A percentile compares a stretch with the other conserved stretches of the same genome.
These are phyloP conservation scores for Sebastes reedi DNA, from an alignment of 2,797 vertebrate species.

Conservation along the genomic window DNA sequence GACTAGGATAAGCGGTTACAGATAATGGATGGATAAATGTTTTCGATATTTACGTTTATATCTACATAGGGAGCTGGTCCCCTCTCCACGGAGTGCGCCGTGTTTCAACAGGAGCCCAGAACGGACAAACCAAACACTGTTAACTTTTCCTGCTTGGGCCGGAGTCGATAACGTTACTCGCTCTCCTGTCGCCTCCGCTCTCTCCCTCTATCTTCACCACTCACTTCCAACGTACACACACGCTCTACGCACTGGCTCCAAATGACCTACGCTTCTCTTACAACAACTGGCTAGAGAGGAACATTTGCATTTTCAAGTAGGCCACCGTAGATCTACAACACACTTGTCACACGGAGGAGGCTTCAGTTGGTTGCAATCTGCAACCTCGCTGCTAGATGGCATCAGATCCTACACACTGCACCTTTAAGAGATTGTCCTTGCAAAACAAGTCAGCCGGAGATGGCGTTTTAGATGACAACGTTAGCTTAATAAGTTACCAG, in stretches of 20 bases:
- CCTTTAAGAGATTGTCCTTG: background rate
- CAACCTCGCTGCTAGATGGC: background rate
- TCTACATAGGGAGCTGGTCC: too few species aligned
- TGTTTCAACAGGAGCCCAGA: too few species aligned
- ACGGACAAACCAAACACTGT: background rate
- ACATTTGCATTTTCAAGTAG: too few species aligned
- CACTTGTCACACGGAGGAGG: too few species aligned
- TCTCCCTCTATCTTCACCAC: background rate
- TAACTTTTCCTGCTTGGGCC: background rate
- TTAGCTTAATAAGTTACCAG: background rate
- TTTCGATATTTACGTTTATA: too few species aligned
- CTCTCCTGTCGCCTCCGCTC: background rate
- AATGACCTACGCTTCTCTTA: too few species aligned
- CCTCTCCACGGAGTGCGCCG: too few species aligned
- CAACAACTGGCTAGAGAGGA: too few species aligned
- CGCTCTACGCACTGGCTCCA: too few species aligned
- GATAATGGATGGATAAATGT: background rate
- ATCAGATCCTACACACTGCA: background rate
- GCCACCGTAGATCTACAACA: too few species aligned
- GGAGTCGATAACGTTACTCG: background rate
- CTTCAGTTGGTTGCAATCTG: too few species aligned
- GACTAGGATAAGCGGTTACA: background rate
- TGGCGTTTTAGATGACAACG: background rate
- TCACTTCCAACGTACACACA: background rate
- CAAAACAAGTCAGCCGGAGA: background rate